These are phyloP conservation scores for Anthoscopus minutus DNA, from an alignment of 2,113 vertebrate species.

Conservation along the genomic window DNA sequence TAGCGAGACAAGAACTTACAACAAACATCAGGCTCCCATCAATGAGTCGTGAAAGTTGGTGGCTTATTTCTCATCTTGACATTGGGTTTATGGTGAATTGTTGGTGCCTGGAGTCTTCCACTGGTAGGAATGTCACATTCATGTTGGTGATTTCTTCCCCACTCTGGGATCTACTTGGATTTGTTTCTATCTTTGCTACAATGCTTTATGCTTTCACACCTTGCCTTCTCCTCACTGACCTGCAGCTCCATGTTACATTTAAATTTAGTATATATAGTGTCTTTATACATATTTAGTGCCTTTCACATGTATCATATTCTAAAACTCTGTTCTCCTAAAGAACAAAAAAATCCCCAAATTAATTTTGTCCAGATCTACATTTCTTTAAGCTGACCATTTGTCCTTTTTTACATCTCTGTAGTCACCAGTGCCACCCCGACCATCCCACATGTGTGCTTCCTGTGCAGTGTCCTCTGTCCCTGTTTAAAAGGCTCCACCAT, in stretches of 20 bases:
- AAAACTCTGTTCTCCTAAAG: neutral
- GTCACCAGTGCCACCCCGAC: neutral
- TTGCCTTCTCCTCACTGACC: neutral
- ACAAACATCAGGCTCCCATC: neutral
- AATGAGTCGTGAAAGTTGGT: neutral
- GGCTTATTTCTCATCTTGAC: neutral
- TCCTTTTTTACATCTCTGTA: neutral
- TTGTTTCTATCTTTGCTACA: neutral
- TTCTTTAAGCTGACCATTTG: neutral
- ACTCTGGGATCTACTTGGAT: neutral
- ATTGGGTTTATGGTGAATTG: neutral
- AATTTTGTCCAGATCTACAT: neutral
- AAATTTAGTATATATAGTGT: neutral
- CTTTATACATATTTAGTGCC: neutral
- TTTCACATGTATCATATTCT: neutral
- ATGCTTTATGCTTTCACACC: neutral
- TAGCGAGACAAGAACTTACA: neutral
- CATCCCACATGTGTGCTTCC: neutral
- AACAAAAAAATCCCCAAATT: neutral
- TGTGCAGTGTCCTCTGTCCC: fast-evolving
- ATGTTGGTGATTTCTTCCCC: neutral
- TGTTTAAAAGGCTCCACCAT: neutral
- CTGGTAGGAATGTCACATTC: neutral
- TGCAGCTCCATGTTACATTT: neutral
- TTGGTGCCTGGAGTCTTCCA: neutral